Evolutionary conservation across 1,140 invertebrate species (phyloP).

Genomic region (Drosophila pachea): DNA sequence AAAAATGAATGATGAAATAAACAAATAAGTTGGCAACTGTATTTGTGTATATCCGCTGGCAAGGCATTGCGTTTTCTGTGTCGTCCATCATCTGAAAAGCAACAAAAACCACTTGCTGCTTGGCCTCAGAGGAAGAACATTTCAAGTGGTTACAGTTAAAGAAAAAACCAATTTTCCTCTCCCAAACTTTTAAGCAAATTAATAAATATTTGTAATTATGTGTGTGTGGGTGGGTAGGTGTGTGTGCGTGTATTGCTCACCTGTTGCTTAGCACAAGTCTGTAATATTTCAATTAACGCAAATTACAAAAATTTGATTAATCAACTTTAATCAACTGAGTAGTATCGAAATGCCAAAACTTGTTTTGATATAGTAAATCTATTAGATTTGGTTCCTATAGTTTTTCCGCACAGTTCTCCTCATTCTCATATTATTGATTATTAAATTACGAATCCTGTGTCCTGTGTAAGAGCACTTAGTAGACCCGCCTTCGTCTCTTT

Average conservation of each 20-base stretch:
- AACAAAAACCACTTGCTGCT: slow-evolving; percentile 5
- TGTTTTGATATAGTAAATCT: too few species aligned
- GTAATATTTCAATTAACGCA: not conserved
- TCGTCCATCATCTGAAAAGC: slow-evolving; percentile 20
- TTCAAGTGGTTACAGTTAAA: not conserved
- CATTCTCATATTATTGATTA: too few species aligned
- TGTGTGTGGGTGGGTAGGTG: too few species aligned
- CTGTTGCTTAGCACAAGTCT: too few species aligned
- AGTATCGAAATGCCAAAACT: too few species aligned
- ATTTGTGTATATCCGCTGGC: not conserved
- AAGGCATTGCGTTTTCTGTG: slow-evolving; percentile 4
- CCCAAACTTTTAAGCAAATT: not conserved
- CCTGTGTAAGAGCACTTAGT: too few species aligned
- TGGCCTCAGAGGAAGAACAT: not conserved
- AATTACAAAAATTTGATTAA: not conserved
- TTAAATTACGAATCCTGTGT: too few species aligned
- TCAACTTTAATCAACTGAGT: not conserved
- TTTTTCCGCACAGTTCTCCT: not conserved
- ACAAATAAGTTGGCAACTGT: slow-evolving; percentile 4
- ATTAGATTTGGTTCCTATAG: not conserved
- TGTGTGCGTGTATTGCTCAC: too few species aligned
- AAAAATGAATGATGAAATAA: slow-evolving; percentile 14
- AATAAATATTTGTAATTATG: not conserved
- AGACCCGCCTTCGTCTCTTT: not conserved
- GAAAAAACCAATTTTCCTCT: too few species aligned